Conservation (phyloP, 2,113 vertebrate species). For the Euleptes europaea region DNA sequence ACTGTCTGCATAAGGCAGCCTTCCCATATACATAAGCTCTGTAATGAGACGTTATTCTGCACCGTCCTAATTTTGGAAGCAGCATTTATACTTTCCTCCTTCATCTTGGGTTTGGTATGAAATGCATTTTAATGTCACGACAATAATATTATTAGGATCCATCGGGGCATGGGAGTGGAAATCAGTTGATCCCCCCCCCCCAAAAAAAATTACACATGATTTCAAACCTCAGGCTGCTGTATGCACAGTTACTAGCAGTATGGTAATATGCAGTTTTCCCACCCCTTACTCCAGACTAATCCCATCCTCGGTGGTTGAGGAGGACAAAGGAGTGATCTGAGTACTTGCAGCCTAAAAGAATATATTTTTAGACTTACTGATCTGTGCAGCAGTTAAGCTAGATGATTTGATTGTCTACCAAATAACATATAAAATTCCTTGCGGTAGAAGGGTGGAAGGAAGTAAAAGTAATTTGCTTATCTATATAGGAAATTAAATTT, state of each 20-base stretch:
- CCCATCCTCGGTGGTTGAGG: background rate
- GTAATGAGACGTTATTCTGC: background rate
- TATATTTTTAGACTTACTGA: background rate
- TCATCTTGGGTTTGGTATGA: background rate
- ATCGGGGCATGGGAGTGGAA: background rate
- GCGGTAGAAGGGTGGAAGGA: background rate
- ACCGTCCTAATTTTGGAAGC: background rate
- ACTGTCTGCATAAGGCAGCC: background rate
- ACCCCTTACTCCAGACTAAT: background rate
- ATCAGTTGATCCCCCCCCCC: background rate
- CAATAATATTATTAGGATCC: conserved; percentile 1
- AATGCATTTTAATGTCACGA: conserved; percentile 6
- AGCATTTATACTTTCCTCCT: background rate
- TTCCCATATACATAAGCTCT: background rate
- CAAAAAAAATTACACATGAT: background rate
- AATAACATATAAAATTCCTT: background rate
- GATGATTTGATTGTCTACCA: background rate
- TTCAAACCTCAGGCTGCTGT: background rate
- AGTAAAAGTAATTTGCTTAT: background rate
- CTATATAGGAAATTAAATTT: background rate
- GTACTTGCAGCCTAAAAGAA: background rate
- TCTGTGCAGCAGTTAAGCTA: background rate
- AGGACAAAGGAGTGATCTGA: background rate
- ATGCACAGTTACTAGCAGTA: background rate
- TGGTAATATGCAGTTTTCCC: background rate